phyloP scores from a whole-genome alignment of 2,888 invertebrate genomes.

The Calliopum simillimum region DNA sequence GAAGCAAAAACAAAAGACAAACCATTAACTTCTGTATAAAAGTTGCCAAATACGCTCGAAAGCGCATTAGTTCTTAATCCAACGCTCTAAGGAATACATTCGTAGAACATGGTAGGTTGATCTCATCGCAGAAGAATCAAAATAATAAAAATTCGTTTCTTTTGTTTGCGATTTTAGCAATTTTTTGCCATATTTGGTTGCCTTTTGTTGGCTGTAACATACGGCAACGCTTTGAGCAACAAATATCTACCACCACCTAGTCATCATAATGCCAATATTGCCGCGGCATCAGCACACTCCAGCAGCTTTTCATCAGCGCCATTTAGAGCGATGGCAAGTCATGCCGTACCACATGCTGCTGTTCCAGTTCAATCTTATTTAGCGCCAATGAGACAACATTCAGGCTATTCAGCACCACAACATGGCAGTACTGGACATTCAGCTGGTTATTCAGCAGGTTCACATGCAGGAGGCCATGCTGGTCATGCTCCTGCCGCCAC shows the following conservation, averaged over 20 bases:
- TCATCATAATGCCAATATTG: neutral
- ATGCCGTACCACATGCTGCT: neutral
- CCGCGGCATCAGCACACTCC: too few species aligned
- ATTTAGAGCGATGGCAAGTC: too few species aligned
- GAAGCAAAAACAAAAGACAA: neutral
- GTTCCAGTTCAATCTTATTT: conserved; percentile 35
- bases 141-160: neutral
- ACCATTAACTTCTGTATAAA: conserved; percentile 41
- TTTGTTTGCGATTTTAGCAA: conserved; percentile 36
- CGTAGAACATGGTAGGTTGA: conserved; percentile 39
- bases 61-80: conserved; percentile 39
- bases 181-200: conserved; percentile 41
- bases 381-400: neutral
- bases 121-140: conserved; percentile 3
- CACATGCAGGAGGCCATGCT: too few species aligned
- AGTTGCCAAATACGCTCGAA: conserved; percentile 31
- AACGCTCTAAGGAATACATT: conserved; percentile 20
- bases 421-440: too few species aligned
- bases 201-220: conserved; percentile 43
- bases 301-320: too few species aligned
- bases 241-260: conserved; percentile 53
- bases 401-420: neutral
- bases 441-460: too few species aligned
- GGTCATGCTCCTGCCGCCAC: too few species aligned
- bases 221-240: conserved; percentile 47